Evolutionary conservation across 2,888 invertebrate species (phyloP), one percentile per base, ranked within the genome.

Genomic region (Chymomyza caudatula): DNA sequence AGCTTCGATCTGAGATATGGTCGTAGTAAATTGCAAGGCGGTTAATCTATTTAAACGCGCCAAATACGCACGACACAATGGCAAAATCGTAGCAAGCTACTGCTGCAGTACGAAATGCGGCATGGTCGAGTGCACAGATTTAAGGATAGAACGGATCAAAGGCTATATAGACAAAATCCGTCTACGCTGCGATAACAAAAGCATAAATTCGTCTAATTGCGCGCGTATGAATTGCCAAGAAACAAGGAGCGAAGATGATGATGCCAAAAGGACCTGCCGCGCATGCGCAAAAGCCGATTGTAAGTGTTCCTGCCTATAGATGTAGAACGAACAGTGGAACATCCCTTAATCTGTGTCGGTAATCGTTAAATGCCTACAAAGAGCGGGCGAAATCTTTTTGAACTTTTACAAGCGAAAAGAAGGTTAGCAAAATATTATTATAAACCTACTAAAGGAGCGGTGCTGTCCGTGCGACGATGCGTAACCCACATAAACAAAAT

Each of bases 21-120:
- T 69, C 67, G 74, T 76, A 81, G 82, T 87, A 89, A 90, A 88
- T 89, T 89, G 87, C 88, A 87, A 89, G 90, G 90, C 90, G 89
- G 89, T 89, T 90, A 90, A 90, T 90, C 90, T 90, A 88, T 90
- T 90, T 90, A 90, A 89, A 87, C 83, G 88, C 88, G 86, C 85
- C 86, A 89, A 89, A 87, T 87, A 82, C 86, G 77, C 76, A 76
- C 75, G 79, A 77, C 77, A 81, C 80, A 88, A 87, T 74, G 73
- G 73, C 57, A 71, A 42, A 76, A 72, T 69, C 63, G 58, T 62
- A 57, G 43, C 17, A 68, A 69, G 67, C 67, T 57, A 64, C 49
- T 54, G 65, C 51, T 53, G 60, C 52, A 37, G 29, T 8, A 37
- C 29, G n/a, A n/a, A n/a, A n/a, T 37, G 8, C 44, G 37, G 53